Conservation (phyloP, 64 coral and sea anemone species). For the Montipora foliosa region DNA sequence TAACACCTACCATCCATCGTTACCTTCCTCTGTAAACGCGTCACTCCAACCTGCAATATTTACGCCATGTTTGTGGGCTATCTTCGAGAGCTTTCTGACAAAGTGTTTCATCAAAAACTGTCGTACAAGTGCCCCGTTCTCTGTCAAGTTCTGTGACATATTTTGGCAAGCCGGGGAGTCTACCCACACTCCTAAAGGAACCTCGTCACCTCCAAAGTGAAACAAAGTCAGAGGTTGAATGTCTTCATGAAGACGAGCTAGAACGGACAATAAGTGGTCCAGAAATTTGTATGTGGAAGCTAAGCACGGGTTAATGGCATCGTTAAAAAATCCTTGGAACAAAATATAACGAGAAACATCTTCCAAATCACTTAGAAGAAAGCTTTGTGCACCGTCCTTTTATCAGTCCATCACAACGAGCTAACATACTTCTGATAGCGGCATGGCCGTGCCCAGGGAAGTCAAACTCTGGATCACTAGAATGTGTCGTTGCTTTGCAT, state of each 20-base stretch:
- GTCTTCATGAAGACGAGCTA: conserved; percentile 51
- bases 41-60: conserved; percentile 54
- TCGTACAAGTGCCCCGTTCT: not conserved
- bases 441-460: conserved; percentile 83
- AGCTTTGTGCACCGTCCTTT: conserved; percentile 20
- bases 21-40: not conserved
- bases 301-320: conserved; percentile 77
- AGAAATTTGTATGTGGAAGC: conserved; percentile 75
- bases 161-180: conserved; percentile 19
- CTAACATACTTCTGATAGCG: conserved; percentile 70
- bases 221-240: conserved; percentile 64
- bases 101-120: conserved; percentile 40
- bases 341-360: conserved; percentile 65
- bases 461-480: conserved; percentile 85
- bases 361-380: conserved; percentile 33
- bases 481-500: conserved; percentile 70
- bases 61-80: not conserved
- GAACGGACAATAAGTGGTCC: conserved; percentile 30
- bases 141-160: not conserved
- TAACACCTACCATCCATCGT: not conserved
- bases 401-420: conserved; percentile 33
- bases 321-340: conserved; percentile 59
- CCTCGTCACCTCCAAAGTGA: conserved; percentile 84
- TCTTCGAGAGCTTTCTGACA: not conserved
- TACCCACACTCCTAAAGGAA: conserved; percentile 21